phyloP scores from a whole-genome alignment of 2,888 invertebrate species.

The Palloptera scutellata region DNA sequence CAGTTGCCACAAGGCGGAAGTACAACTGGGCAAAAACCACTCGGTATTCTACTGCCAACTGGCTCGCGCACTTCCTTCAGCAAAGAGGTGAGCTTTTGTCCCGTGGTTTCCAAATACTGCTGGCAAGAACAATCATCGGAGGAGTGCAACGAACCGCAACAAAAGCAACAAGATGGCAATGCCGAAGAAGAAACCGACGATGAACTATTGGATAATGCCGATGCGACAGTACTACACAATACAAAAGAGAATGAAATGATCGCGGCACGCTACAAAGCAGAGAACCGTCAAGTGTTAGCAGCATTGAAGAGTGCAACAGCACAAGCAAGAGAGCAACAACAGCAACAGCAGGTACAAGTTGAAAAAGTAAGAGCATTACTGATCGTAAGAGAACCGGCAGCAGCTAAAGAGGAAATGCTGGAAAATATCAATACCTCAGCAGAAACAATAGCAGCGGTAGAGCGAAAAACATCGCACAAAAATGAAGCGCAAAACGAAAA shows the following conservation, averaged over 20 bases:
- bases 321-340: slow-evolving; percentile 31
- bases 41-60: slow-evolving; percentile 57
- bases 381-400: slow-evolving; percentile 37
- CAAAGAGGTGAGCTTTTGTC: slow-evolving; percentile 80
- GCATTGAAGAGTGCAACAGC: slow-evolving; percentile 30
- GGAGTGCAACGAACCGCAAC: slow-evolving; percentile 48
- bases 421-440: slow-evolving; percentile 5
- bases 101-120: slow-evolving; percentile 80
- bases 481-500: slow-evolving; percentile 16
- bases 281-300: slow-evolving; percentile 34
- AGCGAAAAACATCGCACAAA: slow-evolving; percentile 22
- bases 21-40: slow-evolving; percentile 62
- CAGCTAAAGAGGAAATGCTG: slow-evolving; percentile 33
- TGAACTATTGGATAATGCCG: slow-evolving; percentile 51
- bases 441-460: slow-evolving; percentile 24
- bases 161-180: slow-evolving; percentile 33
- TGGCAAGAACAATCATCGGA: slow-evolving; percentile 74
- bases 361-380: slow-evolving; percentile 25
- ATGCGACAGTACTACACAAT: slow-evolving; percentile 56
- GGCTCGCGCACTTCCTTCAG: slow-evolving; percentile 60
- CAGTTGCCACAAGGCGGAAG: slow-evolving; percentile 57
- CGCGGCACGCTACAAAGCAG: slow-evolving; percentile 44
- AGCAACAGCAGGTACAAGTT: slow-evolving; percentile 4
- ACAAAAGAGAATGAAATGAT: slow-evolving; percentile 58
- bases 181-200: slow-evolving; percentile 41